phyloP scores from a whole-genome alignment of 2,797 vertebrate genomes.

The Bradypus variegatus region DNA sequence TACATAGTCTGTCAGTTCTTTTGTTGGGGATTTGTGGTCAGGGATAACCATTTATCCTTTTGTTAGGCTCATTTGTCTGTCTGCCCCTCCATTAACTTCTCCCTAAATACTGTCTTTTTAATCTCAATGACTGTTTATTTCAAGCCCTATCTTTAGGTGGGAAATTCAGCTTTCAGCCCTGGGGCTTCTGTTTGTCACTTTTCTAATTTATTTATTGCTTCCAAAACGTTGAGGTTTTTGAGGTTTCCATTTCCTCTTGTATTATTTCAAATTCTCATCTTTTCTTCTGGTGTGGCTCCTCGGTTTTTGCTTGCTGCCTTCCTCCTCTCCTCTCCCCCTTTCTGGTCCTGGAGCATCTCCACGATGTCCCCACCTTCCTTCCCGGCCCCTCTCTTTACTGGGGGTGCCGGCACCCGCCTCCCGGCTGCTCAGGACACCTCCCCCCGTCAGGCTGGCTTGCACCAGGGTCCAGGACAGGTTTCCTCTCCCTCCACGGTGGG shows the following conservation, averaged over 20 bases:
- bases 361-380: rapidly evolving
- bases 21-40: neutral
- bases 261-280: neutral
- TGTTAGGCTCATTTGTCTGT: rapidly evolving
- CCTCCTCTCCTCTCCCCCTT: neutral
- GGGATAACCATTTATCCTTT: rapidly evolving
- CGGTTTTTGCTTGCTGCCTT: too few relatives aligned
- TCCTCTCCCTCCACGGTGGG: too few relatives aligned
- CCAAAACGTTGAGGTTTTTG: neutral
- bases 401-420: too few relatives aligned
- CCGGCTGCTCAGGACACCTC: too few relatives aligned
- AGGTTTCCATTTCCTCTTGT: neutral
- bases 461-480: too few relatives aligned
- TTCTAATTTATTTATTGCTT: neutral
- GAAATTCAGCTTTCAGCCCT: neutral
- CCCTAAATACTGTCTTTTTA: too few relatives aligned
- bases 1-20: neutral
- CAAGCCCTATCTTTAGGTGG: rapidly evolving
- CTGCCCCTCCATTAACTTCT: neutral
- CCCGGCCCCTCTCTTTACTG: neutral
- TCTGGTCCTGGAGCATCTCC: too few relatives aligned
- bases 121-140: neutral
- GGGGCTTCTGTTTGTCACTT: neutral
- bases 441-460: too few relatives aligned
- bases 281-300: neutral